These are phyloP conservation scores for Lynx canadensis DNA, from an alignment of 2,113 vertebrate genomes.

Conservation along the genomic window DNA sequence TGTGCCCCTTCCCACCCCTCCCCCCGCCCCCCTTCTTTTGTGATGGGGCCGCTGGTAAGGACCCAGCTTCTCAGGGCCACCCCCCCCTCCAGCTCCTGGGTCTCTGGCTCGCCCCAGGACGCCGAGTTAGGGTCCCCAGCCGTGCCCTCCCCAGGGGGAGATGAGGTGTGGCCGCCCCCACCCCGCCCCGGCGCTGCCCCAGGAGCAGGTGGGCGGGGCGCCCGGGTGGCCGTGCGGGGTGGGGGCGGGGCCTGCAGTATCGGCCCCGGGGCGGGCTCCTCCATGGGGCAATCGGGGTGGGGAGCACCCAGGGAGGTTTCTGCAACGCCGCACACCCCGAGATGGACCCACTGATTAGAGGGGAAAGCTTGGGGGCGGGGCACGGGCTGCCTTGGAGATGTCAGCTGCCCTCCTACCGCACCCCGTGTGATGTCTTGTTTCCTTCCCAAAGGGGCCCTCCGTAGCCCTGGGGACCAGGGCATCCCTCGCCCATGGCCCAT, in stretches of 20 bases:
- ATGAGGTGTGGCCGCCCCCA: background rate
- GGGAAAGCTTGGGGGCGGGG: background rate
- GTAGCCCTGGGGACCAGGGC: background rate
- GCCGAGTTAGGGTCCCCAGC: background rate
- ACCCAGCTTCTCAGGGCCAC: background rate
- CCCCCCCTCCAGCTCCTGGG: background rate
- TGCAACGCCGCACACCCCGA: slow-evolving; percentile 41
- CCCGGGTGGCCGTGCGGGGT: background rate
- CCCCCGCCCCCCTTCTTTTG: background rate
- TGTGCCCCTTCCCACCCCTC: too few species aligned
- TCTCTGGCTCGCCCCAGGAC: too few species aligned
- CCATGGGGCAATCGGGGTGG: slow-evolving; percentile 64
- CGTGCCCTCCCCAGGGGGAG: accelerated
- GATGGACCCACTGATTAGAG: slow-evolving; percentile 74
- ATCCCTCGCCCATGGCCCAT: background rate
- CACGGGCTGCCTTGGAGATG: background rate
- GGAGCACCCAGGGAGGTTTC: slow-evolving; percentile 47
- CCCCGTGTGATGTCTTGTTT: background rate
- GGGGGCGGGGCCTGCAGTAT: background rate
- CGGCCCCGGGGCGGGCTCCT: slow-evolving; percentile 6
- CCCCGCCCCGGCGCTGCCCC: background rate
- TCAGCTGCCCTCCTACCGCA: background rate
- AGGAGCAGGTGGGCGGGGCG: background rate
- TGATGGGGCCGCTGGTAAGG: too few species aligned
- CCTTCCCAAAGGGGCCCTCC: background rate